These are phyloP conservation scores for Drosophila ogumai DNA, from an alignment of 1,140 invertebrate genomes.

Conservation along the genomic window DNA sequence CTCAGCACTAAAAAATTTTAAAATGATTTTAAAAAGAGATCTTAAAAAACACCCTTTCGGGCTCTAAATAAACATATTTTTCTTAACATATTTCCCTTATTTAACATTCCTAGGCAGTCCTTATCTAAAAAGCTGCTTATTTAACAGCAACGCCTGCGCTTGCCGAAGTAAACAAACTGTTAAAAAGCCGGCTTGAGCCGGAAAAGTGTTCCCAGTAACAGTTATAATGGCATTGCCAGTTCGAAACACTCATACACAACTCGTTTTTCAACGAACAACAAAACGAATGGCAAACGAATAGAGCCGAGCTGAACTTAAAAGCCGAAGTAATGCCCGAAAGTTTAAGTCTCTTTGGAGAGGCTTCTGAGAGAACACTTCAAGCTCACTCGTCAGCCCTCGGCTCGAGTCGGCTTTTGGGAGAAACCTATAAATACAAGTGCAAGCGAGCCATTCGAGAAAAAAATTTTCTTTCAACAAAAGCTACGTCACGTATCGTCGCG, in stretches of 20 bases:
- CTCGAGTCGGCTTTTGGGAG: neutral
- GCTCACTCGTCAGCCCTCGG: neutral
- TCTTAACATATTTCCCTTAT: neutral
- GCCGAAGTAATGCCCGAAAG: conserved; percentile 10
- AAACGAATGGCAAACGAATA: conserved; percentile 4
- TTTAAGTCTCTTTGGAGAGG: neutral
- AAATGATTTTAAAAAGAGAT: no score
- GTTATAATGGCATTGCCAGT: conserved; percentile 47
- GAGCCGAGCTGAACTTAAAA: neutral
- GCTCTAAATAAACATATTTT: no score
- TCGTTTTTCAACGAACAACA: conserved; percentile 37
- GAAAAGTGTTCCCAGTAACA: conserved; percentile 48
- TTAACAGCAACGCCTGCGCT: conserved; percentile 65
- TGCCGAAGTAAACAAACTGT: conserved; percentile 73
- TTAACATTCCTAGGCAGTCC: neutral
- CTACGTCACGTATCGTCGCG: conserved; percentile 10
- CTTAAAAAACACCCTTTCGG: no score
- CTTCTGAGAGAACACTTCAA: neutral
- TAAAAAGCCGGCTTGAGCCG: conserved; percentile 53
- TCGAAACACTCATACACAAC: conserved; percentile 36
- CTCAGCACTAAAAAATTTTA: no score
- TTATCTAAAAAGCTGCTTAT: neutral
- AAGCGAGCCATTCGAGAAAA: conserved; percentile 1
- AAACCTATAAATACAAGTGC: conserved; percentile 13
- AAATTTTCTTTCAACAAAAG: neutral